phyloP scores from a whole-genome alignment of 2,113 vertebrate genomes.

The Pangasianodon gigas region DNA sequence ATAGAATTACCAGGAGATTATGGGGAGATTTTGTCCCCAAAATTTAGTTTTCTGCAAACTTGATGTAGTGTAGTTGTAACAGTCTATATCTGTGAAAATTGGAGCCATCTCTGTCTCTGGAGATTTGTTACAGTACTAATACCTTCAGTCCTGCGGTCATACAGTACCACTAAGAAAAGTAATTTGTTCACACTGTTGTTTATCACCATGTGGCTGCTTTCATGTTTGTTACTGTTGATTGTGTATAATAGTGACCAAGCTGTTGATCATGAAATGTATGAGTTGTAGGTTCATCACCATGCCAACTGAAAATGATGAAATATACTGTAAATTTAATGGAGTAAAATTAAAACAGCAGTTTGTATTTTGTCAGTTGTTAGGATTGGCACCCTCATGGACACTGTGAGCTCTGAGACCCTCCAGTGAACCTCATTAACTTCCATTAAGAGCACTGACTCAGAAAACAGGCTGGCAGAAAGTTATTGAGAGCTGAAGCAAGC shows the following conservation, averaged over 20 bases:
- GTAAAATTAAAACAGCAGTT: not conserved
- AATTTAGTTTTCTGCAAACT: not conserved
- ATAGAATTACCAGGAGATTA: not conserved
- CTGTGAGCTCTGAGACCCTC: not conserved
- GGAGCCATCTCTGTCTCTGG: not conserved
- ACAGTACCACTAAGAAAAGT: not conserved
- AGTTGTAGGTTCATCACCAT: not conserved
- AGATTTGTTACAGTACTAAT: not conserved
- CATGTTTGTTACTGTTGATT: not conserved
- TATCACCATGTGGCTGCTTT: not conserved
- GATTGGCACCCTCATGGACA: not conserved
- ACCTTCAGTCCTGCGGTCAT: not conserved
- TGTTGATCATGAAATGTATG: not conserved
- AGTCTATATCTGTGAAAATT: not conserved
- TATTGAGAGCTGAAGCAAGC: not conserved
- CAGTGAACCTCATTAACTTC: constrained; percentile 12
- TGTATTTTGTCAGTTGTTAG: not conserved
- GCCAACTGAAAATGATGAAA: not conserved
- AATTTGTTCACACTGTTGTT: not conserved
- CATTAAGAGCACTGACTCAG: not conserved
- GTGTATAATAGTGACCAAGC: not conserved
- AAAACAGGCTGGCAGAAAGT: constrained; percentile 3
- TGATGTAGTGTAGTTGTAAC: not conserved
- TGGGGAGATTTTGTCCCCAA: not conserved
- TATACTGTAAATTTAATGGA: too few species aligned